phyloP scores from a whole-genome alignment of 1,140 invertebrate species.

The Cyclargus thomasi region DNA sequence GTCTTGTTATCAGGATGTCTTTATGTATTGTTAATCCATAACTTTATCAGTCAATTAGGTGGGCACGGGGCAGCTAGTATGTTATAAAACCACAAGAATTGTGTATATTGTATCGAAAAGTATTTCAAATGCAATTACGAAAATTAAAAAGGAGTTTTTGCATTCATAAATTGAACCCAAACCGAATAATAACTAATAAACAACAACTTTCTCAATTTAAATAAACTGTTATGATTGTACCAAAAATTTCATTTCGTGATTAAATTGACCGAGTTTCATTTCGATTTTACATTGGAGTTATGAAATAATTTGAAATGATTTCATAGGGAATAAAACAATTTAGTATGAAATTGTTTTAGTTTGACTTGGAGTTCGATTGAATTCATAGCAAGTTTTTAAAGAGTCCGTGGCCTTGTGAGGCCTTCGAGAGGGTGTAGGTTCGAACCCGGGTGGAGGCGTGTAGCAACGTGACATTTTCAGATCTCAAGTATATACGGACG shows the following conservation, averaged over 20 bases:
- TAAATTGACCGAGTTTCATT: not conserved
- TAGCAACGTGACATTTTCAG: no score
- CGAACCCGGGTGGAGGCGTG: no score
- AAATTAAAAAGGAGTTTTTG: not conserved
- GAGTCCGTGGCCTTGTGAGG: no score
- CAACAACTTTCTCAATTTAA: not conserved
- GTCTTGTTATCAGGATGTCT: no score
- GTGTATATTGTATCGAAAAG: not conserved
- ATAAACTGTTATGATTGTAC: not conserved
- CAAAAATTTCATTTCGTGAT: constrained; percentile 1
- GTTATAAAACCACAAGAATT: no score
- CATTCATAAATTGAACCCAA: not conserved
- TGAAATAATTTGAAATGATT: not conserved
- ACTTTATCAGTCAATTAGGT: no score
- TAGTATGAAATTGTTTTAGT: not conserved
- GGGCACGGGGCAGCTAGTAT: no score
- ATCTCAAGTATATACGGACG: no score
- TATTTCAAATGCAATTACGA: not conserved
- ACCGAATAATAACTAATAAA: not conserved
- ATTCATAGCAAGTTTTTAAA: not conserved
- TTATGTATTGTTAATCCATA: no score
- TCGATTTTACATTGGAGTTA: not conserved
- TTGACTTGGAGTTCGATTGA: not conserved
- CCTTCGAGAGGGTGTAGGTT: no score
- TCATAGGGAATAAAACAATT: not conserved